Base-by-base conservation (phyloP, 2,888 invertebrate genomes). In the Drosophila kuntzei region DNA sequence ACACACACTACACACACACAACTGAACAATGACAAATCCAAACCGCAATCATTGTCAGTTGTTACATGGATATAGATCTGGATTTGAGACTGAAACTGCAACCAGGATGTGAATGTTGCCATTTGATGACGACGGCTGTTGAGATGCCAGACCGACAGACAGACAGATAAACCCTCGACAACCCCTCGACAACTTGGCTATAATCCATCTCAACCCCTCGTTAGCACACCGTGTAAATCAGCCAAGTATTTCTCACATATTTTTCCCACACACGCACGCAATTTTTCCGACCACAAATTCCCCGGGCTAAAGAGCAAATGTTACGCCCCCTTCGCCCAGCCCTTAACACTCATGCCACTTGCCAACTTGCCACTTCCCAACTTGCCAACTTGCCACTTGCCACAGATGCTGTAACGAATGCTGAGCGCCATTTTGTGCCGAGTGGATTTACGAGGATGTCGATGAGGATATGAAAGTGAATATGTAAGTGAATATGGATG, bases 151-250 rank as follows among this genome's bases (percentile, higher is more conserved):
- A 44, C 22, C 50, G 60, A 29, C 55, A 69, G 67, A 65, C 77
- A 71, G 41, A 22, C 22, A 43, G 41, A 22, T n/a, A 43, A 22
- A 43, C 65, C 27, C 25, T 25, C 53, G 61, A 46, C 43, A 69
- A 47, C 64, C 69, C 73, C 64, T 55, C 16, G 46, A 43, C 50
- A n/a, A n/a, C 29, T 27, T 4, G 22, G 8, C 8, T 47, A 20
- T n/a, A 69, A 64, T 5, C 32, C n/a, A 3, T n/a, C 73, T 83
- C 87, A 89, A 81, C 82, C 86, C 90, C 87, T 89, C 84, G 89
- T 89, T 89, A 89, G 90, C 88, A 76, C 82, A 82, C 78, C 82
- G 79, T 79, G 82, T 81, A 79, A 79, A 81, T 81, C 76, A 70
- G 69, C 64, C 62, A 47, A 79, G 79, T 75, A 72, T 59, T 76